A percentile compares a stretch with the other conserved stretches of the same genome.
Evolutionary conservation across 2,888 invertebrate genomes (phyloP).

Genomic region (Philereme transversata): DNA sequence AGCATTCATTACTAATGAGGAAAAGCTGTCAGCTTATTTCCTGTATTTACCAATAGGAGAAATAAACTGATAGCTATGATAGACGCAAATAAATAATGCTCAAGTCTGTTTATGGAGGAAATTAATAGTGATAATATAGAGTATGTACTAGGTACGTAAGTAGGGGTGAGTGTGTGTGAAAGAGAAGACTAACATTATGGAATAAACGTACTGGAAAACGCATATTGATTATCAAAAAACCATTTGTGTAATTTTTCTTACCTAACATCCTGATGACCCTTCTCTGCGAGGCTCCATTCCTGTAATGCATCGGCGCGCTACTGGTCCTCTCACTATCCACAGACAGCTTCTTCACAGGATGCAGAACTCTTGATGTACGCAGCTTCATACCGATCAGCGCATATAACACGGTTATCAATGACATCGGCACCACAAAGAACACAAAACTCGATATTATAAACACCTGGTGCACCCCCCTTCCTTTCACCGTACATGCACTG

Average conservation of each 20-base stretch:
- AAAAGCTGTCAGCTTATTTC: conserved; percentile 2
- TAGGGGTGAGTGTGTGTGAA: too few species aligned
- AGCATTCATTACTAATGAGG: background rate
- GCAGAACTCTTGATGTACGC: conserved; percentile 85
- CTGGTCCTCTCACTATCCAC: conserved; percentile 70
- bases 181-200: too few species aligned
- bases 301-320: conserved; percentile 69
- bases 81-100: too few species aligned
- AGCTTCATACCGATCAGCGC: conserved; percentile 89
- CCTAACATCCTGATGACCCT: conserved; percentile 92
- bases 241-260: conserved; percentile 67
- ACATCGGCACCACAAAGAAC: conserved; percentile 95
- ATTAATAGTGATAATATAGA: too few species aligned
- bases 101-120: too few species aligned
- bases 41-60: background rate
- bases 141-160: too few species aligned
- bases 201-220: too few species aligned
- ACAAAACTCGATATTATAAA: conserved; percentile 92
- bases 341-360: conserved; percentile 82
- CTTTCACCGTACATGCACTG: conserved; percentile 84
- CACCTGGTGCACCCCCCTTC: conserved; percentile 85
- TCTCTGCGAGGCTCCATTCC: conserved; percentile 83
- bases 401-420: conserved; percentile 92
- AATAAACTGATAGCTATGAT: too few species aligned
- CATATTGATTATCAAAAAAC: too few species aligned